Percentiles rank a stretch among this genome's conserved stretches.
phyloP scores from a whole-genome alignment of 1,140 invertebrate genomes.

The Calliphora vicina region DNA sequence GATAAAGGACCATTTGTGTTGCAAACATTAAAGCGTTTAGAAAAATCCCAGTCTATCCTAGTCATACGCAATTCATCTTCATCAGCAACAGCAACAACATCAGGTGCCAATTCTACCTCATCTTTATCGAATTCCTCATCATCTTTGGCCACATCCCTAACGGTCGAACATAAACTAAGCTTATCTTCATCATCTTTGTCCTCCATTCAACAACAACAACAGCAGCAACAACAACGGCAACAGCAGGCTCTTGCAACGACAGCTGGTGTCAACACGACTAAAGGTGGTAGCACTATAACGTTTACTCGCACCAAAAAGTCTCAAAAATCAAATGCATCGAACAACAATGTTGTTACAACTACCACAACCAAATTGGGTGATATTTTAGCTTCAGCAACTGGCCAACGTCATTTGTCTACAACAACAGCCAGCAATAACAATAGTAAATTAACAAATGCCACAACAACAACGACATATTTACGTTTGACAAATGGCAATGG shows the following conservation, averaged over 20 bases:
- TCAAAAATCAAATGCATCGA: constrained; percentile 43
- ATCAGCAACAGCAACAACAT: constrained; percentile 30
- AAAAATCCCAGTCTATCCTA: constrained; percentile 61
- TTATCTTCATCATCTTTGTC: constrained; percentile 31
- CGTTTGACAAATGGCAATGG: constrained; percentile 43
- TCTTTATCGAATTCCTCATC: constrained; percentile 27
- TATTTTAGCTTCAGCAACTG: constrained; percentile 32
- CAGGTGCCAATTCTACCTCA: constrained; percentile 33
- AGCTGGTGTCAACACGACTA: constrained; percentile 37
- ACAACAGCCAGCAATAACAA: constrained; percentile 26
- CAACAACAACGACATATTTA: constrained; percentile 47
- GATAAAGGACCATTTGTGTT: constrained; percentile 60
- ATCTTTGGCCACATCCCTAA: constrained; percentile 28
- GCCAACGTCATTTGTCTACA: constrained; percentile 4
- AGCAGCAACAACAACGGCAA: constrained; percentile 36
- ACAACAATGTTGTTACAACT: constrained; percentile 21
- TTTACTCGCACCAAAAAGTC: constrained; percentile 47
- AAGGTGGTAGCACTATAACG: constrained; percentile 46
- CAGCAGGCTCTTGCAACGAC: constrained; percentile 18
- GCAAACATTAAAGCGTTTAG: constrained; percentile 60
- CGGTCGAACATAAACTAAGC: constrained; percentile 30
- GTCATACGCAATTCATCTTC: constrained; percentile 58
- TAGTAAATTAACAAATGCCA: constrained; percentile 21
- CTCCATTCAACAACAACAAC: constrained; percentile 37
- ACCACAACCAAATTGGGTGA: constrained; percentile 38